A percentile compares a stretch with the other conserved stretches of the same genome.
phyloP scores from a whole-genome alignment of 2,888 invertebrate genomes.

The Ephialtes manifestator region DNA sequence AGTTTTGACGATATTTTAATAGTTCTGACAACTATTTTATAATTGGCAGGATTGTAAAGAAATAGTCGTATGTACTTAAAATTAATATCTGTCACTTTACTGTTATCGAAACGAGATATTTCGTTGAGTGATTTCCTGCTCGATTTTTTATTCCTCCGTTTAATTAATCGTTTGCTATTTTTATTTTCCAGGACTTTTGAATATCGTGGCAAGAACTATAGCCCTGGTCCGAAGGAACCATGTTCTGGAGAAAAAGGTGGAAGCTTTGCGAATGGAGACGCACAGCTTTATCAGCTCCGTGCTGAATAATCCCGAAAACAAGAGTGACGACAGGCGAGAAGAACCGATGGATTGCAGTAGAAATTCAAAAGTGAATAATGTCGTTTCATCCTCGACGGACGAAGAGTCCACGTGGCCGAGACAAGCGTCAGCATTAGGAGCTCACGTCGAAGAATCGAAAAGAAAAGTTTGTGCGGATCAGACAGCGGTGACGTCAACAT shows the following conservation, averaged over 20 bases:
- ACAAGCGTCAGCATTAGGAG: conserved; percentile 5
- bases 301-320: conserved; percentile 77
- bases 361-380: conserved; percentile 27
- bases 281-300: conserved; percentile 78
- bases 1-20: too few species aligned
- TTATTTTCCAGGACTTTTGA: conserved; percentile 75
- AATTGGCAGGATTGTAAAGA: too few species aligned
- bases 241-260: conserved; percentile 79
- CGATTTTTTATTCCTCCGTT: too few species aligned
- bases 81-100: too few species aligned
- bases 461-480: conserved; percentile 37
- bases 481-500: conserved; percentile 43
- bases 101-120: too few species aligned
- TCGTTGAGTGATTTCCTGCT: too few species aligned
- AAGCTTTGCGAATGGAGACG: conserved; percentile 79
- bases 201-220: conserved; percentile 79
- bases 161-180: too few species aligned
- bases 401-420: conserved; percentile 27
- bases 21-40: too few species aligned
- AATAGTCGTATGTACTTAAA: too few species aligned
- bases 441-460: conserved; percentile 48
- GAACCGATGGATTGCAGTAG: conserved; percentile 9
- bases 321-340: conserved; percentile 38
- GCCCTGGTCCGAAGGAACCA: conserved; percentile 79
- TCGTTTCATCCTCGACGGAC: conserved; percentile 58